phyloP scores from a whole-genome alignment of 2,797 vertebrate genomes.

The Catharus ustulatus region DNA sequence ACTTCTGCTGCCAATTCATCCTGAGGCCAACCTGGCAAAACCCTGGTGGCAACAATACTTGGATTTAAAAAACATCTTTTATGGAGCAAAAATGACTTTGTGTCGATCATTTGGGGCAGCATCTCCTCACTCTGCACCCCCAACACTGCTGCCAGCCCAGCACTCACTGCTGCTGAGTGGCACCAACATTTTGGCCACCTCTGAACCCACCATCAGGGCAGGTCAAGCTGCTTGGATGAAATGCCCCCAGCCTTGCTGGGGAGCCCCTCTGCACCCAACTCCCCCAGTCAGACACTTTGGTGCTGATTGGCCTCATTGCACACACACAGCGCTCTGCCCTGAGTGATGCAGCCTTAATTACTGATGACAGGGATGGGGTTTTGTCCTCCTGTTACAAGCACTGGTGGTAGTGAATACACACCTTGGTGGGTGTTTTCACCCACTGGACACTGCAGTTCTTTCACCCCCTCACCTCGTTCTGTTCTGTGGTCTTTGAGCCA shows the following conservation, averaged over 20 bases:
- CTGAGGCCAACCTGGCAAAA: neutral
- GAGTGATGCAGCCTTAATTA: slow-evolving; percentile 45
- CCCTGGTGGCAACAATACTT: no score
- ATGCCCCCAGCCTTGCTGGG: neutral
- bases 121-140: neutral
- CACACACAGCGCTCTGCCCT: neutral
- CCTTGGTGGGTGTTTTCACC: neutral
- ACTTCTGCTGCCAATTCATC: fast-evolving
- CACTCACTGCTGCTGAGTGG: neutral
- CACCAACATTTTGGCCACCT: neutral
- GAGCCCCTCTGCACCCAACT: neutral
- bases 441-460: neutral
- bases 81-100: neutral
- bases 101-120: neutral
- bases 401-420: neutral
- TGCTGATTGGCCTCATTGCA: slow-evolving; percentile 55
- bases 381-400: neutral
- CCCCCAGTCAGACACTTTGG: neutral
- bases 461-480: fast-evolving
- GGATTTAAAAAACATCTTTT: neutral
- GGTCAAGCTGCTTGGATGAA: neutral
- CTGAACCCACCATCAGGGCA: neutral
- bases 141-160: neutral
- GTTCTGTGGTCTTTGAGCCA: neutral
- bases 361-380: neutral